Conservation (phyloP, 2,797 vertebrate genomes). For the Syngnathus rostellatus region DNA sequence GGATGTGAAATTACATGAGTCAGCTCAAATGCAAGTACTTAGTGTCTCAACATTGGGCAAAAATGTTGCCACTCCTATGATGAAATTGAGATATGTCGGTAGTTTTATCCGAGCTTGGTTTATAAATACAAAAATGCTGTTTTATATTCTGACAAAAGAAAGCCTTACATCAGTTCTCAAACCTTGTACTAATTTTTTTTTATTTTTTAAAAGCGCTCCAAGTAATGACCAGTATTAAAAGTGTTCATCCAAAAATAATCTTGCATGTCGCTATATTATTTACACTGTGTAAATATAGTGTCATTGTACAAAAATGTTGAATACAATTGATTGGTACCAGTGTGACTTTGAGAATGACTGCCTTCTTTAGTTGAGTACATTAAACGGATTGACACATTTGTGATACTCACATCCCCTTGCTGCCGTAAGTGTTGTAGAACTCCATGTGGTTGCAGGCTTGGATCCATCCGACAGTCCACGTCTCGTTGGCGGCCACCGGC, state of each 20-base stretch:
- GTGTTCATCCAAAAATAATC: no score
- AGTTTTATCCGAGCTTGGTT: neutral
- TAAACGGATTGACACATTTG: neutral
- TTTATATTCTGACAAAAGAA: neutral
- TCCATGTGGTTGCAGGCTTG: constrained; percentile 99
- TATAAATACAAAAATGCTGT: neutral
- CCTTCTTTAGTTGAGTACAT: neutral
- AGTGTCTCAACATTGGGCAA: neutral
- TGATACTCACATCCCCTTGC: constrained; percentile 90
- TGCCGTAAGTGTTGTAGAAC: constrained; percentile 93
- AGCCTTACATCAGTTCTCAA: no score
- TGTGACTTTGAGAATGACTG: no score
- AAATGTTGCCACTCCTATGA: neutral
- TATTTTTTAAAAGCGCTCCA: no score
- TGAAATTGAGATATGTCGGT: neutral
- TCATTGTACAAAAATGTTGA: no score
- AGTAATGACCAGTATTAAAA: no score
- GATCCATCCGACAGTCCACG: constrained; percentile 97
- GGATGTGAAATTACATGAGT: neutral
- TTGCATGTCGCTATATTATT: no score
- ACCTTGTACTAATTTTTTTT: no score
- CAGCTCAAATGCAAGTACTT: neutral
- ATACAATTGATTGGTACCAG: no score
- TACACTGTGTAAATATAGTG: no score
- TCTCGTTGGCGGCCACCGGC: constrained; percentile 83